phyloP scores from a whole-genome alignment of 2,797 vertebrate genomes.

The Cynopterus sphinx region DNA sequence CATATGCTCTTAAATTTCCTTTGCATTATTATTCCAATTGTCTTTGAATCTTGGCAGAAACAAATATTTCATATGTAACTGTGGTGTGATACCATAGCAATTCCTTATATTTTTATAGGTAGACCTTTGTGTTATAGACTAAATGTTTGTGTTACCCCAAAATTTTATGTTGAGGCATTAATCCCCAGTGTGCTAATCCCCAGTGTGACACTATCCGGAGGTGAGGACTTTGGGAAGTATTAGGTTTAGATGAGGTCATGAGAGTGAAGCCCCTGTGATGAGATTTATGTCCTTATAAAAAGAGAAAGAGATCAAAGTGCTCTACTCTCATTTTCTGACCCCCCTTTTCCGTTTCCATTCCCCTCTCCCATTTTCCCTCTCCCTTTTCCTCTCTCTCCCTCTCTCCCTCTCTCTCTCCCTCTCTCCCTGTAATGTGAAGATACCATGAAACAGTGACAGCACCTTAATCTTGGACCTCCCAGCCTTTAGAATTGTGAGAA shows the following conservation, averaged over 20 bases:
- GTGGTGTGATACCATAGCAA: neutral
- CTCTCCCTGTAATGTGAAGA: neutral
- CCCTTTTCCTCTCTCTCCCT: neutral
- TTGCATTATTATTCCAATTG: neutral
- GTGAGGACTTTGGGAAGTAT: neutral
- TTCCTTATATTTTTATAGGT: neutral
- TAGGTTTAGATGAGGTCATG: neutral
- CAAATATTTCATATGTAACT: neutral
- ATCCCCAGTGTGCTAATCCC: neutral
- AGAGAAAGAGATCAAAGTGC: neutral
- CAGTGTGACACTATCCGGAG: neutral
- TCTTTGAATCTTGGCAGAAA: neutral
- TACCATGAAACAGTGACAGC: neutral
- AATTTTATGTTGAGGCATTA: neutral
- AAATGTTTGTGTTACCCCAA: neutral
- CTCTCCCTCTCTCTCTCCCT: accelerated
- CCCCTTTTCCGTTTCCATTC: accelerated
- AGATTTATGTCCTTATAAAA: neutral
- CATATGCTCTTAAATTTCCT: neutral
- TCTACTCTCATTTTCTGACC: neutral
- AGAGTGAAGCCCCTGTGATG: accelerated
- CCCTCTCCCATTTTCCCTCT: neutral
- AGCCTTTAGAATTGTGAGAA: neutral
- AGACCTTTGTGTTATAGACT: neutral
- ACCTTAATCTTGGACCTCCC: neutral